Evolutionary conservation across 2,797 vertebrate species (phyloP), one percentile per base, ranked within the genome.

Genomic region (Loris lydekkerianus): DNA sequence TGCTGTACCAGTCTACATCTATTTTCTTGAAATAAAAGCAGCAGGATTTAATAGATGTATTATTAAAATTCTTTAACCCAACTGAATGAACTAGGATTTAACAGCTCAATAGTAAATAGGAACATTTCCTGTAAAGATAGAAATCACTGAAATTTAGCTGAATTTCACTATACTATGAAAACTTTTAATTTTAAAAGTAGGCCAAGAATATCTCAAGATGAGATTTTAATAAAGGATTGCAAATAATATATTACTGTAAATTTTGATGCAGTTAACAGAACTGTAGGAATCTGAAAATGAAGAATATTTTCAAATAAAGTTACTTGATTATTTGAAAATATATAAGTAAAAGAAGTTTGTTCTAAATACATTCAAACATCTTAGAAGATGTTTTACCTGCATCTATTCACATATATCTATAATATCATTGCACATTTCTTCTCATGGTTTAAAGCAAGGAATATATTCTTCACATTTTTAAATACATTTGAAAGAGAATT

Each of bases 111-210:
- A 86, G 56, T 83, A 97, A 96, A 95, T 93, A 95, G 29, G 37
- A 5, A 88, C 85, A 14, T 40, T 89, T 95, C 13, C 29, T 76
- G 0, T 73, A 60, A 86, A 91, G 61, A 85, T 17, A 89, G 34
- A 4, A 81, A 93, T 97, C 78, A 70, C 65, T 83, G 43, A 95
- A 95, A 89, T 96, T 89, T 92, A 96, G 77, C 92, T 93, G 92
- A 92, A 80, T 95, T 97, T 93, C 65, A 88, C 69, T 67, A 92
- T 86, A 78, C 69, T 86, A 61, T 91, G 67, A 88, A 92, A 93
- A 92, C 53, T 95, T 96, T 95, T 95, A 76, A 95, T 96, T 97
- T 96, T 95, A 96, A 97, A 97, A 97, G 72, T 94, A 97, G 86
- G 82, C 75, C 96, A 97, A 43, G 80, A 94, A 69, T 75, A 18